Conservation (phyloP, 2,113 vertebrate genomes). For the Australoheros scitulus region DNA sequence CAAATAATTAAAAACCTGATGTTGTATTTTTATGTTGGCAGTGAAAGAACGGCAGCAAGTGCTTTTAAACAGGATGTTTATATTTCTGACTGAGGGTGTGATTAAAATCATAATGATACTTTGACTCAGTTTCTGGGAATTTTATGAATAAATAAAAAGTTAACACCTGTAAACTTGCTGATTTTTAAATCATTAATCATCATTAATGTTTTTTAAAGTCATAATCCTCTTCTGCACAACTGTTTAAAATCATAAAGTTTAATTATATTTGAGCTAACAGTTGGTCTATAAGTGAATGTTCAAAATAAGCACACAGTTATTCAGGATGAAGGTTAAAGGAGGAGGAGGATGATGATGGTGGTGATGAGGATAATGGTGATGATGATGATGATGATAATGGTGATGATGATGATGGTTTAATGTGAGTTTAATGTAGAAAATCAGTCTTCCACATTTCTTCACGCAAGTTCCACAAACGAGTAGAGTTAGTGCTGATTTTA, state of each 20-base stretch:
- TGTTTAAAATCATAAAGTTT: neutral
- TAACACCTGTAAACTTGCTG: neutral
- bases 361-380: too few species aligned
- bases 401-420: slow-evolving; percentile 6
- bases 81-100: too few species aligned
- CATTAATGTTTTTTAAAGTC: neutral
- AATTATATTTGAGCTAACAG: neutral
- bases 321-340: neutral
- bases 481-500: neutral
- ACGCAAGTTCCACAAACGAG: neutral
- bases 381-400: neutral
- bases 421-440: neutral
- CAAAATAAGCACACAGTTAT: slow-evolving; percentile 15
- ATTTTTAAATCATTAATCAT: neutral
- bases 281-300: neutral
- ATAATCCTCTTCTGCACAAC: neutral
- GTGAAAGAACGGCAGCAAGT: too few species aligned
- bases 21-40: too few species aligned
- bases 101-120: neutral
- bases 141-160: neutral
- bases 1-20: too few species aligned
- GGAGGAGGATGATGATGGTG: slow-evolving; percentile 15
- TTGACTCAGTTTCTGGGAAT: too few species aligned
- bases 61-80: neutral
- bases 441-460: neutral